phyloP scores from a whole-genome alignment of 2,113 vertebrate species.

The Gymnarchus niloticus region DNA sequence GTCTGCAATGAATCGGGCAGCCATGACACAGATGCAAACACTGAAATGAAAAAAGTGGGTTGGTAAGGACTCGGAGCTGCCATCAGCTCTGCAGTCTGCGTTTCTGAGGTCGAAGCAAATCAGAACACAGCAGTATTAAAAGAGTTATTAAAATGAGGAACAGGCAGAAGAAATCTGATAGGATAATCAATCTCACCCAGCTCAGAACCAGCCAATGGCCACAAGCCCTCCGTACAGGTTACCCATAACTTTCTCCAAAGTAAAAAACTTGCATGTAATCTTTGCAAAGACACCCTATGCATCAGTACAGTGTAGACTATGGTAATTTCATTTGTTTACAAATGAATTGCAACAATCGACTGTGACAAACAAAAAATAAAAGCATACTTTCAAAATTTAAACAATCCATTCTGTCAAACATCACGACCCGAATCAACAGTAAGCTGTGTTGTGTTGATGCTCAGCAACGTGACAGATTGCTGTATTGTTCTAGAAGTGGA shows the following conservation, averaged over 20 bases:
- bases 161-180: background rate
- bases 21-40: background rate
- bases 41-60: background rate
- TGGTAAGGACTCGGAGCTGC: background rate
- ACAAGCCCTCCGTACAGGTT: background rate
- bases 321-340: background rate
- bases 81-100: background rate
- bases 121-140: background rate
- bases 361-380: too few species aligned
- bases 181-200: background rate
- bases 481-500: too few species aligned
- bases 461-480: too few species aligned
- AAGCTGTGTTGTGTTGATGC: too few species aligned
- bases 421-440: too few species aligned
- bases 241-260: background rate
- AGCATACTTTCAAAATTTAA: too few species aligned
- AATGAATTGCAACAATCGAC: background rate
- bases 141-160: background rate
- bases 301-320: background rate
- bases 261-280: background rate
- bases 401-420: too few species aligned
- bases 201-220: background rate
- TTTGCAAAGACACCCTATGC: background rate
- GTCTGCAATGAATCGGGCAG: background rate
- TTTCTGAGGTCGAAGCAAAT: background rate